A percentile compares a stretch with the other conserved stretches of the same genome.
Conservation (phyloP, 1,140 invertebrate genomes). For the Zeugodacus cucurbitae region DNA sequence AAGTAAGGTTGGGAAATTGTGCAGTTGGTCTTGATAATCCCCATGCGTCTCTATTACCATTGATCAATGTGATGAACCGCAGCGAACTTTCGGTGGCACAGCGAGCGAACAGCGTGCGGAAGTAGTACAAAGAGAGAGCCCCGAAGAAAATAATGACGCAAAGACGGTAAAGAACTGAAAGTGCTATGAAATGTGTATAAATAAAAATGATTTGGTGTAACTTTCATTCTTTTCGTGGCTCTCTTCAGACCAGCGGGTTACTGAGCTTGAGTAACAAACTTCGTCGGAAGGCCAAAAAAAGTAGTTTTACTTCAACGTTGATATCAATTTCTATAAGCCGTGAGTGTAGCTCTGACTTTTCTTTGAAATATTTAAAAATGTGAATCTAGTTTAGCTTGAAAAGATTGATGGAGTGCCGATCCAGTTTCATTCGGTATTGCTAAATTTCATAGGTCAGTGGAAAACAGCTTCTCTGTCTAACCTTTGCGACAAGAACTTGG, state of each 20-base stretch:
- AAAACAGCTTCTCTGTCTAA: no score
- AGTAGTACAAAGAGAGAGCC: background rate
- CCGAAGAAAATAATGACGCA: background rate
- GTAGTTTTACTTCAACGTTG: background rate
- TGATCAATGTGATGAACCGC: slow-evolving; percentile 34
- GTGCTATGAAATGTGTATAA: background rate
- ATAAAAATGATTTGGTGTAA: background rate
- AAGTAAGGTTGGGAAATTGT: background rate
- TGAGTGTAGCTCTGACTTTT: no score
- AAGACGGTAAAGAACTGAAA: background rate
- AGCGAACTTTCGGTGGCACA: background rate
- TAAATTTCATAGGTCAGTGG: no score
- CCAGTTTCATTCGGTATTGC: no score
- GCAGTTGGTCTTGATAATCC: background rate
- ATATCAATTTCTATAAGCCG: background rate
- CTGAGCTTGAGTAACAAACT: background rate
- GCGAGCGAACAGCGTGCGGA: background rate
- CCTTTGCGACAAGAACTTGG: no score
- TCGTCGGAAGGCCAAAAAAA: background rate
- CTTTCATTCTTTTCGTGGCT: background rate
- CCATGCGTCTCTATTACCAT: slow-evolving; percentile 31
- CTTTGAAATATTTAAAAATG: no score
- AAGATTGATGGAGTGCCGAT: no score
- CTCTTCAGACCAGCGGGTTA: background rate
- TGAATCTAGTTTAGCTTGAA: no score